A percentile compares a stretch with the other conserved stretches of the same genome.
Evolutionary conservation across 2,797 vertebrate species (phyloP).

Genomic region (Discoglossus pictus): DNA sequence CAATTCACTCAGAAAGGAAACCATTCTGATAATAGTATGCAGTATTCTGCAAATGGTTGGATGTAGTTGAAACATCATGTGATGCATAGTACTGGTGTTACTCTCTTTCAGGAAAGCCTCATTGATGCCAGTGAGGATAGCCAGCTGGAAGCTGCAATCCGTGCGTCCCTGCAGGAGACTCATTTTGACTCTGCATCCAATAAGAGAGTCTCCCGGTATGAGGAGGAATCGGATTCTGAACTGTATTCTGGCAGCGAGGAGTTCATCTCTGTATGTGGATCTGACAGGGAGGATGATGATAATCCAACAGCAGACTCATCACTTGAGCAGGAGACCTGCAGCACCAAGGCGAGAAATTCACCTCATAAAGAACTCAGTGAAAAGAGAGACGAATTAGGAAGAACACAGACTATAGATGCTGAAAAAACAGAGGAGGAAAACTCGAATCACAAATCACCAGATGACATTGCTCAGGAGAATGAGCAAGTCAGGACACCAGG

Average conservation of each 20-base stretch:
- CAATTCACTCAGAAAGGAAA: too few species aligned
- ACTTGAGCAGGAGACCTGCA: slow-evolving; percentile 60
- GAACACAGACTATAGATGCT: slow-evolving; percentile 82
- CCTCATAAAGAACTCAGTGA: slow-evolving; percentile 89
- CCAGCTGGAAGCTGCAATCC: slow-evolving; percentile 96
- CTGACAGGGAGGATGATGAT: slow-evolving; percentile 84
- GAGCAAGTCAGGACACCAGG: slow-evolving; percentile 70
- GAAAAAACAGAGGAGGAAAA: slow-evolving; percentile 70
- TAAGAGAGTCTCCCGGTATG: slow-evolving; percentile 81
- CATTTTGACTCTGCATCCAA: slow-evolving; percentile 91
- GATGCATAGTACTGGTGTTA: background rate
- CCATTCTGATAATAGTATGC: too few species aligned
- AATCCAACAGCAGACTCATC: slow-evolving; percentile 55
- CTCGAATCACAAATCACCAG: slow-evolving; percentile 76
- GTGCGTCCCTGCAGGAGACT: slow-evolving; percentile 94
- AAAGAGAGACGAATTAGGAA: slow-evolving; percentile 92
- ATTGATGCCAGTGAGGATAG: slow-evolving; percentile 99
- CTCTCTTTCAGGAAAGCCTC: slow-evolving; percentile 84
- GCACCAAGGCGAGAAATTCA: slow-evolving; percentile 85
- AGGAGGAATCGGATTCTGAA: slow-evolving; percentile 92
- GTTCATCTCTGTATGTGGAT: slow-evolving; percentile 93
- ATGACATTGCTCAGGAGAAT: slow-evolving; percentile 68
- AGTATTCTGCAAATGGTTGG: too few species aligned
- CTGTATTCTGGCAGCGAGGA: slow-evolving; percentile 97
- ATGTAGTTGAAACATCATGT: too few species aligned